Evolutionary conservation across 92 coral and sea anemone species (phyloP).

Genomic region (Montipora capitata): DNA sequence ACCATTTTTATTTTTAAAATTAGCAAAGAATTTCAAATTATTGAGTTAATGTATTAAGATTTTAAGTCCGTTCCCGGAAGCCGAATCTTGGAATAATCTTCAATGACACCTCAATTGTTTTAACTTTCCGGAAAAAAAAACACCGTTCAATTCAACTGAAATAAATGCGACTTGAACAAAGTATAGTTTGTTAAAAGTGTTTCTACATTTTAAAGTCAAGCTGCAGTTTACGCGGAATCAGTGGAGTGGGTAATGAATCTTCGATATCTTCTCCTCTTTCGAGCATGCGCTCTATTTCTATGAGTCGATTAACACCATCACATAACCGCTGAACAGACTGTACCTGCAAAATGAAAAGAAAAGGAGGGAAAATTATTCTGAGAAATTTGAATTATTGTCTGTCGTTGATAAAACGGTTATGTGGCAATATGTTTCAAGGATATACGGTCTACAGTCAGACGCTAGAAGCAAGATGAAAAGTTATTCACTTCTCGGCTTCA

Average conservation of each 20-base stretch:
- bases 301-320: slow-evolving; percentile 74
- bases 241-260: slow-evolving; percentile 28
- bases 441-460: too few species aligned
- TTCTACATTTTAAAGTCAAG: slow-evolving; percentile 24
- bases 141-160: not conserved
- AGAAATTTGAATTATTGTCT: too few species aligned
- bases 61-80: not conserved
- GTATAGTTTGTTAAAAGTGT: not conserved
- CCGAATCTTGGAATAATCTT: too few species aligned
- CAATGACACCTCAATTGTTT: not conserved
- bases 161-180: not conserved
- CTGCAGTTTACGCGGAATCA: slow-evolving; percentile 2
- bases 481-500: too few species aligned
- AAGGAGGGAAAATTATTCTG: too few species aligned
- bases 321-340: slow-evolving; percentile 70
- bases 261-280: slow-evolving; percentile 82
- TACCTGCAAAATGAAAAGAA: slow-evolving; percentile 55
- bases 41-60: not conserved
- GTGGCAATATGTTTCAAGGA: too few species aligned
- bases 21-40: not conserved
- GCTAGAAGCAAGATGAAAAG: too few species aligned
- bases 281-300: slow-evolving; percentile 75
- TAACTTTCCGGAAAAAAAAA: not conserved
- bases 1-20: not conserved
- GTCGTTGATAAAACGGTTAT: too few species aligned